phyloP scores from a whole-genome alignment of 2,797 vertebrate species.

The Typhlichthys subterraneus region DNA sequence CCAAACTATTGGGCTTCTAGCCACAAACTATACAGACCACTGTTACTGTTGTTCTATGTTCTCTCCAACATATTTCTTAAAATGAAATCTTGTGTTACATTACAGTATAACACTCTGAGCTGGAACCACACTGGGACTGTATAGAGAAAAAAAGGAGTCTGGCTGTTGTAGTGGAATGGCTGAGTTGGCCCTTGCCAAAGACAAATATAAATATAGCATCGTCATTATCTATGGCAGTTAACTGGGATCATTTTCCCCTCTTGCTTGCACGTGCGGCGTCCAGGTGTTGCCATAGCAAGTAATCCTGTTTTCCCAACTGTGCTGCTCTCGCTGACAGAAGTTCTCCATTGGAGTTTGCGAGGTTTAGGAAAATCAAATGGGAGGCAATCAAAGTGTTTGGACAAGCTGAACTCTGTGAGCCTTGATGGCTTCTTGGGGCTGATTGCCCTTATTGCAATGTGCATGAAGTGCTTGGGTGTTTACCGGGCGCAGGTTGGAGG shows the following conservation, averaged over 20 bases:
- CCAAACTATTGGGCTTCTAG: slow-evolving; percentile 28
- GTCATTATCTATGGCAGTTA: slow-evolving; percentile 57
- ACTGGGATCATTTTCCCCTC: slow-evolving; percentile 55
- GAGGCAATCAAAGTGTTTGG: slow-evolving; percentile 56
- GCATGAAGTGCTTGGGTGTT: slow-evolving; percentile 28
- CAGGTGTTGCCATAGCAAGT: slow-evolving; percentile 69
- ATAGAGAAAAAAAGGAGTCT: slow-evolving; percentile 29
- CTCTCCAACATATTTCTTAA: slow-evolving; percentile 3
- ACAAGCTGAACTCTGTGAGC: slow-evolving; percentile 39
- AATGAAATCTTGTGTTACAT: slow-evolving; percentile 46
- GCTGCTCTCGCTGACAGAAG: slow-evolving; percentile 51
- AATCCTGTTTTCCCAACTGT: slow-evolving; percentile 70
- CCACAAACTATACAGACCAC: slow-evolving; percentile 20
- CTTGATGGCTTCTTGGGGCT: slow-evolving; percentile 29
- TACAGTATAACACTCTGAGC: slow-evolving; percentile 19
- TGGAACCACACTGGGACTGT: slow-evolving; percentile 26
- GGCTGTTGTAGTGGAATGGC: slow-evolving; percentile 46
- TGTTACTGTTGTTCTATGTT: slow-evolving; percentile 40
- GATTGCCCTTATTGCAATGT: slow-evolving; percentile 21
- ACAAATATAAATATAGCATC: slow-evolving; percentile 70
- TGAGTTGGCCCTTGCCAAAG: slow-evolving; percentile 55
- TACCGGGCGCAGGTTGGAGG: slow-evolving; percentile 17
- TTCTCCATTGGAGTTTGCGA: slow-evolving; percentile 55
- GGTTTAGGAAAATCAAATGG: slow-evolving; percentile 62
- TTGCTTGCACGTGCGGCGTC: slow-evolving; percentile 54